Percentiles rank a stretch among this genome's conserved stretches.
These are phyloP conservation scores for Rafetus swinhoei DNA, from an alignment of 2,113 vertebrate genomes.

Conservation along the genomic window DNA sequence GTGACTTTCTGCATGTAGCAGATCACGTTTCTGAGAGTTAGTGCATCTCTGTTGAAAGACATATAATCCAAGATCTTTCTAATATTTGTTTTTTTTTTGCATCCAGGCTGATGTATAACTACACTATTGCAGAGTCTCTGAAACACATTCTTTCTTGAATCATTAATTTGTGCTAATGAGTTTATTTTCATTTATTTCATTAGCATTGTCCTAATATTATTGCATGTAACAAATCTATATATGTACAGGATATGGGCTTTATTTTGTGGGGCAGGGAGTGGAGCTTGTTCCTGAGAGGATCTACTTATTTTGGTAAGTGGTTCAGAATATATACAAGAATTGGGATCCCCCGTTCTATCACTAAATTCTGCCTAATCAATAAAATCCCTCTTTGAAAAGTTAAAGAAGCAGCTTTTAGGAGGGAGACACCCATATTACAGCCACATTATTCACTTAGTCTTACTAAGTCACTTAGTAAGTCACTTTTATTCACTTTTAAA, in stretches of 20 bases:
- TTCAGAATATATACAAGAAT: background rate
- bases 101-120: background rate
- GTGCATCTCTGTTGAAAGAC: background rate
- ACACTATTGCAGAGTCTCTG: background rate
- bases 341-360: background rate
- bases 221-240: background rate
- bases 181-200: background rate
- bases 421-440: background rate
- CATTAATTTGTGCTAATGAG: background rate
- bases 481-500: background rate
- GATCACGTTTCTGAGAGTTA: background rate
- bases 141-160: background rate
- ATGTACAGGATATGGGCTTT: background rate
- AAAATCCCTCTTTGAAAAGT: background rate
- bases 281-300: background rate
- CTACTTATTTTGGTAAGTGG: background rate
- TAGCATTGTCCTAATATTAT: background rate
- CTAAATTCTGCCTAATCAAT: background rate
- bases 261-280: background rate
- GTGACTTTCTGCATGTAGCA: background rate
- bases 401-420: background rate
- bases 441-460: background rate
- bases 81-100: rapidly evolving
- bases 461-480: rapidly evolving
- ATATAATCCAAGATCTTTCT: background rate